A percentile compares a stretch with the other conserved stretches of the same genome.
phyloP scores from a whole-genome alignment of 2,113 vertebrate genomes.

The Opisthocomus hoazin region DNA sequence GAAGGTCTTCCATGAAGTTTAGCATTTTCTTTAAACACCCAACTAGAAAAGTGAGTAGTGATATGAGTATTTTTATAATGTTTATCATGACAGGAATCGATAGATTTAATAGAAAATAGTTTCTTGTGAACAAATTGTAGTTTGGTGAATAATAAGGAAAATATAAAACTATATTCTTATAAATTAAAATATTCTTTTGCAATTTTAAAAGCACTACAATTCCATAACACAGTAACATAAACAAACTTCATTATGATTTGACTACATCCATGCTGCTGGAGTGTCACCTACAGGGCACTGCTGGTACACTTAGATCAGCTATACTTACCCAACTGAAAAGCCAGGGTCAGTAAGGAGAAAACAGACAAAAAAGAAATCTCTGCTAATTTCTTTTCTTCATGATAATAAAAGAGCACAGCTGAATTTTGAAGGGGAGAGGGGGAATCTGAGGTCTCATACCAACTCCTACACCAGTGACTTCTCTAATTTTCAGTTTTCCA shows the following conservation, averaged over 20 bases:
- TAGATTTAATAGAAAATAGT: neutral
- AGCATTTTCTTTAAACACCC: neutral
- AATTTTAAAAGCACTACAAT: accelerated
- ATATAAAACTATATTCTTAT: accelerated
- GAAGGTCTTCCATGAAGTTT: neutral
- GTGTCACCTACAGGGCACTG: neutral
- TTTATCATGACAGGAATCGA: neutral
- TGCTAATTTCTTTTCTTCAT: neutral
- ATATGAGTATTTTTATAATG: neutral
- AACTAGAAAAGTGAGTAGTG: neutral
- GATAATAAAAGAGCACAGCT: accelerated
- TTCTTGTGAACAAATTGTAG: neutral
- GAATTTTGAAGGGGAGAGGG: neutral
- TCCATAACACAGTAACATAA: accelerated
- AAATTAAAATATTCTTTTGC: accelerated
- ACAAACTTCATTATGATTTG: accelerated
- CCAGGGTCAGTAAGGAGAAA: neutral
- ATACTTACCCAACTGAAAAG: accelerated
- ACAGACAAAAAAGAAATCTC: no score
- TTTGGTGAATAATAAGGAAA: neutral
- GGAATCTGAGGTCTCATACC: neutral
- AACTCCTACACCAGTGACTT: neutral
- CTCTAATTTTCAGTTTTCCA: neutral
- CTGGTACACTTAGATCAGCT: neutral
- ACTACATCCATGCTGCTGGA: neutral